These are phyloP conservation scores for Bolinopsis microptera DNA, from an alignment of 37 sponge, comb jelly and placozoan species.

Conservation along the genomic window DNA sequence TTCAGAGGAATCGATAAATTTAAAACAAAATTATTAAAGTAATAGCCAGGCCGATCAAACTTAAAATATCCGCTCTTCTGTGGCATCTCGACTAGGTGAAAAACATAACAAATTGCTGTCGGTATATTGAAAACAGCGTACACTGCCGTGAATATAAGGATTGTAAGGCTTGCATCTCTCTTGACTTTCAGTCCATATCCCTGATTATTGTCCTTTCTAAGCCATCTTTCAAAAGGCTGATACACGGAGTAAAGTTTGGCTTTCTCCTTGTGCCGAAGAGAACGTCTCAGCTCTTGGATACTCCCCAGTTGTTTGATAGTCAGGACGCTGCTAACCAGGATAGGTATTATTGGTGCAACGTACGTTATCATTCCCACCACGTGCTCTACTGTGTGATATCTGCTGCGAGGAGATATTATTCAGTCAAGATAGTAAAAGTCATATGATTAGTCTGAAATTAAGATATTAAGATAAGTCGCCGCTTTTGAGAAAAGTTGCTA, in stretches of 20 bases:
- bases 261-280: neutral
- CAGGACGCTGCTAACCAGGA: neutral
- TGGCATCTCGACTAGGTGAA: neutral
- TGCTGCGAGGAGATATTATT: no score
- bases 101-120: neutral
- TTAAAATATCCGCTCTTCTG: neutral
- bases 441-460: neutral
- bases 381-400: neutral
- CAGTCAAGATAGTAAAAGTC: no score
- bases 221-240: neutral
- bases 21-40: slow-evolving; percentile 5
- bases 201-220: neutral
- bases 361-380: slow-evolving; percentile 3
- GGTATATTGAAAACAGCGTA: slow-evolving; percentile 35
- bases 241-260: neutral
- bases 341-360: neutral
- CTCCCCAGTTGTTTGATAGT: neutral
- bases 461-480: no score
- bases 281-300: neutral
- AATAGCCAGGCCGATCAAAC: neutral
- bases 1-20: slow-evolving; percentile 15
- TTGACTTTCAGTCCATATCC: neutral
- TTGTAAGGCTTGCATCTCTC: neutral
- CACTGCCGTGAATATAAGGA: neutral
- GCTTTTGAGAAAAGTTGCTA: no score